Evolutionary conservation across 2,113 vertebrate species (phyloP).

Genomic region (Phyllostomus hastatus): DNA sequence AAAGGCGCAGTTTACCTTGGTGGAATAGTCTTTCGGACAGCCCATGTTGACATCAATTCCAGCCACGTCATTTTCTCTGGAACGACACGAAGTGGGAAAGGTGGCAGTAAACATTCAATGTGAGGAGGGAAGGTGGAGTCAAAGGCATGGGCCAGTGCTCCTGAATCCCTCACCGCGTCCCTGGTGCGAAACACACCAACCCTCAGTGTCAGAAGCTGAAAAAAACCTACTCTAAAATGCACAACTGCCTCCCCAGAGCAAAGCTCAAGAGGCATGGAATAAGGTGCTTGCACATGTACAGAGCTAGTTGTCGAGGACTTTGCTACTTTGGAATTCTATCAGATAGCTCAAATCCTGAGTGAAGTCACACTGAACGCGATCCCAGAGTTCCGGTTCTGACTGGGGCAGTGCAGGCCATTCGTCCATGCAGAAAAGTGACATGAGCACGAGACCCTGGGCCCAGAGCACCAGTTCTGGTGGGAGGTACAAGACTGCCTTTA

Average conservation of each 20-base stretch:
- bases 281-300: background rate
- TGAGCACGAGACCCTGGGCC: background rate
- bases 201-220: background rate
- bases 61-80: slow-evolving; percentile 94
- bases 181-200: slow-evolving; percentile 11
- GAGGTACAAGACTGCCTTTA: background rate
- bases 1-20: slow-evolving; percentile 87
- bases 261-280: background rate
- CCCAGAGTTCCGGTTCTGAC: background rate
- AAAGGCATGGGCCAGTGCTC: background rate
- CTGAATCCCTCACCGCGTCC: background rate
- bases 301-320: background rate
- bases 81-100: slow-evolving; percentile 28
- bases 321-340: background rate
- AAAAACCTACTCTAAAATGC: background rate
- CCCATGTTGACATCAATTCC: slow-evolving; percentile 98
- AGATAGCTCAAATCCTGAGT: background rate
- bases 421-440: background rate
- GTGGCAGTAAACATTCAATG: slow-evolving; percentile 31
- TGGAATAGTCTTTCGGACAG: slow-evolving; percentile 98
- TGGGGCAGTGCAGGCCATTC: background rate
- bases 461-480: background rate
- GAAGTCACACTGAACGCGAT: background rate
- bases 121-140: background rate
- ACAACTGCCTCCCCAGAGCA: background rate